phyloP scores from a whole-genome alignment of 2,113 vertebrate genomes.

The Nibea albiflora region DNA sequence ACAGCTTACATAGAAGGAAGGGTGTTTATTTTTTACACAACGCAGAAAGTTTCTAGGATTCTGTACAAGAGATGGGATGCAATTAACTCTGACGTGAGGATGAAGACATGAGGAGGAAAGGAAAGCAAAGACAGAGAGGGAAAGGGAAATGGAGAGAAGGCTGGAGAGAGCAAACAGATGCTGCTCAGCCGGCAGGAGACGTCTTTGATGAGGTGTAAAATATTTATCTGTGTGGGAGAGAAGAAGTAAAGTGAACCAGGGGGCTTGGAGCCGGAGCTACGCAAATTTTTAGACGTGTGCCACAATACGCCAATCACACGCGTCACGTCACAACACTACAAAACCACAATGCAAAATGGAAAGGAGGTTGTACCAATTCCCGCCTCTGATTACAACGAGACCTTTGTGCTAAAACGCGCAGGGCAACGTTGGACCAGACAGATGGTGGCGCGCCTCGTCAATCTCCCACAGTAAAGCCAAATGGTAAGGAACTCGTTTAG shows the following conservation, averaged over 20 bases:
- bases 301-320: constrained; percentile 48
- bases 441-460: neutral
- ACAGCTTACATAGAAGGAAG: constrained; percentile 83
- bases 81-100: constrained; percentile 69
- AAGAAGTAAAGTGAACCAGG: constrained; percentile 81
- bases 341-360: constrained; percentile 50
- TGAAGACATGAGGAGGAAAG: constrained; percentile 79
- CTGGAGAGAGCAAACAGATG: constrained; percentile 86
- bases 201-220: constrained; percentile 94
- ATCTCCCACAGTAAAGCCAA: constrained; percentile 13
- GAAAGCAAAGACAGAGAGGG: constrained; percentile 77
- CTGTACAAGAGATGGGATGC: constrained; percentile 91
- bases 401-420: neutral
- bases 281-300: constrained; percentile 29
- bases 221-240: constrained; percentile 94
- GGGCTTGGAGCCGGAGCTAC: constrained; percentile 47
- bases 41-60: constrained; percentile 84
- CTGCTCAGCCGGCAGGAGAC: constrained; percentile 88
- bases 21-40: constrained; percentile 95
- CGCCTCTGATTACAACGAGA: constrained; percentile 8
- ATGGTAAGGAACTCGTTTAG: constrained; percentile 16
- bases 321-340: constrained; percentile 42
- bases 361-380: constrained; percentile 7
- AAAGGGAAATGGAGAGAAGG: constrained; percentile 83
- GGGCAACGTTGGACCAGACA: constrained; percentile 1